Evolutionary conservation across 2,888 invertebrate species (phyloP).

Genomic region (Vesta saturnalis): DNA sequence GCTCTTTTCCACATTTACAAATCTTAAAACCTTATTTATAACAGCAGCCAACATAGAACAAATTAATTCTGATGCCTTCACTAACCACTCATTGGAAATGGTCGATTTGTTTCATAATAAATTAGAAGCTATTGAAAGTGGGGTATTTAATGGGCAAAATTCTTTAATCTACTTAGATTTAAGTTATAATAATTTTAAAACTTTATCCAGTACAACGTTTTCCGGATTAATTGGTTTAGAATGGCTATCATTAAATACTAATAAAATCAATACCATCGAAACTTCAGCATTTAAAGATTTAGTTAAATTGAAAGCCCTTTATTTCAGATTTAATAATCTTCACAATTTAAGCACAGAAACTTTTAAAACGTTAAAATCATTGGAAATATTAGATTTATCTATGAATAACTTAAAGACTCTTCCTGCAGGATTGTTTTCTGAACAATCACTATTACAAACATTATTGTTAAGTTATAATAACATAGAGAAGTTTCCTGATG

Average conservation of each 20-base stretch:
- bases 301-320: conserved; percentile 56
- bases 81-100: conserved; percentile 22
- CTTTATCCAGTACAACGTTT: conserved; percentile 9
- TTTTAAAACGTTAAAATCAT: conserved; percentile 69
- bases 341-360: conserved; percentile 68
- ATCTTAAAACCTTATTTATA: conserved; percentile 28
- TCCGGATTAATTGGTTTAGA: conserved; percentile 18
- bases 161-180: conserved; percentile 22
- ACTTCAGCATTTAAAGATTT: conserved; percentile 13
- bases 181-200: conserved; percentile 25
- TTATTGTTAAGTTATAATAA: conserved; percentile 15
- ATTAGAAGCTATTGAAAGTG: conserved; percentile 20
- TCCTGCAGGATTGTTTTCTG: conserved; percentile 9
- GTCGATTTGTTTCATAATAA: conserved; percentile 30
- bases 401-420: conserved; percentile 72
- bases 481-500: conserved; percentile 7
- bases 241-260: conserved; percentile 29
- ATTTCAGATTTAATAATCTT: conserved; percentile 75
- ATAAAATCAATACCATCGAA: conserved; percentile 24
- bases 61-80: conserved; percentile 24
- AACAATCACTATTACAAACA: conserved; percentile 11
- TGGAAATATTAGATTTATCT: conserved; percentile 74
- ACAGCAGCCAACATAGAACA: conserved; percentile 28
- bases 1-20: conserved; percentile 19
- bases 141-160: conserved; percentile 14